Base-by-base conservation (phyloP, 2,888 invertebrate species). In the Boloria selene region DNA sequence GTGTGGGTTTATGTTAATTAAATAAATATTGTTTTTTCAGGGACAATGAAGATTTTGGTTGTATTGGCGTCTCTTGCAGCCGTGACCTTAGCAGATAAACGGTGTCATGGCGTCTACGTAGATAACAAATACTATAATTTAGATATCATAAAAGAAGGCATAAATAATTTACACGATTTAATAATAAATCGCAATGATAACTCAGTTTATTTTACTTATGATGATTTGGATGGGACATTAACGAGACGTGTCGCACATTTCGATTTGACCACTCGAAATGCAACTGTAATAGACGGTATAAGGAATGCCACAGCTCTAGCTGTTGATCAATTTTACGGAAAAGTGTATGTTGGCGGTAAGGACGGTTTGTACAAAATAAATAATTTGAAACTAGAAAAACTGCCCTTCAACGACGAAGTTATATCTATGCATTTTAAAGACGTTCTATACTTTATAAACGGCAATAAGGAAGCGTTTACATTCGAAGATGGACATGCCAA, bases 241-340 rank as follows among this genome's bases (percentile, higher is more conserved):
- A 80, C 79, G 0, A 79, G 81, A 61, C 76, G 69, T 0, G 64
- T 89, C 0, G 91, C 81, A 0, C 88, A 82, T 55, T 64, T 87
- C 0, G 83, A 88, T 52, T 53, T 87, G 13, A 74, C 80, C 10
- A 84, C 81, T 0, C 69, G 76, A 59, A 73, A 75, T 22, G 74
- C 80, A 0, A 85, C 84, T 0, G 63, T 85, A 0, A 80, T 90
- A 0, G 79, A 84, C 0, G 87, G 87, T 0, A 77, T 91, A 1
- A 75, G 82, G 73, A 90, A 91, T n/a, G 89, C 90, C 0, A 82
- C 86, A 5, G 83, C 84, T 0, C 70, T 91, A 1, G 79, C 90
- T 0, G 75, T 90, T 1, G 91, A 91, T 61, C 83, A 84, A 7
- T 75, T 68, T 2, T 74, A 79, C 4, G 86, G 87, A 45, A 82